Base-by-base conservation (phyloP, 2,888 invertebrate species). In the Deladenus siricidicola region DNA sequence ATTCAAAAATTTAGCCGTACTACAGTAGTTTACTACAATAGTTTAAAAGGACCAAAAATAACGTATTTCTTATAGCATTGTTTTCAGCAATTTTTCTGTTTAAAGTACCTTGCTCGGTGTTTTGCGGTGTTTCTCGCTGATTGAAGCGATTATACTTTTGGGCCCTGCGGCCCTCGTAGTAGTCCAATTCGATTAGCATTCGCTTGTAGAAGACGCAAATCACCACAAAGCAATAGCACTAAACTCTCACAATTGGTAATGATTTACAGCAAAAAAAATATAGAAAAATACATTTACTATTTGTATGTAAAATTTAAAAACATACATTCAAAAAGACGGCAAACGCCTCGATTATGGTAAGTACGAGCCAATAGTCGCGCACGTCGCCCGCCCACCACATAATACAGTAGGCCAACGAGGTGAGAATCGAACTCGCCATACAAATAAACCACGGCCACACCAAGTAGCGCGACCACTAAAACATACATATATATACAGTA, bases 311-410 rank as follows among this genome's bases (percentile, higher is more conserved):
- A 23, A 10, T 2, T 29, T 39, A 54, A 24, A 17, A 39, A 49
- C 44, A 55, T 71, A 78, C 78, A 65, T 78, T 78, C 56, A 78
- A 64, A 43, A 78, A 65, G 14, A 76, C 75, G 14, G 70, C 71
- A 56, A 78, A 68, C 48, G 74, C 70, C 55, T 78, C 74, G 39
- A 78, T 62, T 30, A 78, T 76, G 14, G 78, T 78, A 28, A 78
- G 67, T 2, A 73, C 75, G 26, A 78, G 64, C 78, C 78, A 78
- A 63, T 78, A 78, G 55, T 73, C 74, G 19, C 77, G 58, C n/a
- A 78, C 77, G 54, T 77, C 76, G 10, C 77, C 76, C 14, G 70
- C 65, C 75, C 77, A 78, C 78, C 78, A 78, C 21, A 70, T 72
- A 1, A 75, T 72, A 56, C 78, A 78, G 64, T 78, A 78, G 44